phyloP scores from a whole-genome alignment of 2,113 vertebrate species.

The Empidonax traillii region DNA sequence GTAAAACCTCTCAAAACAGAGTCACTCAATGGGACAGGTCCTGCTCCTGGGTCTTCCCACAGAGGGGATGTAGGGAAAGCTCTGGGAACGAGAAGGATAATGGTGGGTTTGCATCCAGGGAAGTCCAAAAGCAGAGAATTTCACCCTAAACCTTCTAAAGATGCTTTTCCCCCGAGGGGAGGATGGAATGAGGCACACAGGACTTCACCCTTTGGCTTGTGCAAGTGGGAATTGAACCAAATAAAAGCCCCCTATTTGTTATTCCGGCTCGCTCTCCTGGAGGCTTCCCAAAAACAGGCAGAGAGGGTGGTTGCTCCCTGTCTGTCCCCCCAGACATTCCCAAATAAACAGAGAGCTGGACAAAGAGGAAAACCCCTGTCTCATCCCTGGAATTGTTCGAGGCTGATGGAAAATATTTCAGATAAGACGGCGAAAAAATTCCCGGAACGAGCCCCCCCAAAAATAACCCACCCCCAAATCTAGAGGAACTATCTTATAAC shows the following conservation, averaged over 20 bases:
- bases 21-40: slow-evolving; percentile 4
- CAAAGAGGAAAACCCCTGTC: neutral
- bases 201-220: neutral
- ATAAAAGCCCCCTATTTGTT: neutral
- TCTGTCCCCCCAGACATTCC: neutral
- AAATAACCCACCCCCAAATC: neutral
- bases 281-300: neutral
- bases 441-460: neutral
- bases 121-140: neutral
- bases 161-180: neutral
- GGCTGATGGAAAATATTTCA: neutral
- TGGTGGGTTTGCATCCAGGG: neutral
- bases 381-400: neutral
- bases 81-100: neutral
- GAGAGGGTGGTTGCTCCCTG: neutral
- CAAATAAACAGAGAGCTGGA: neutral
- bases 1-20: slow-evolving; percentile 15
- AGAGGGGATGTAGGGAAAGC: neutral
- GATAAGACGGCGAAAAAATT: neutral
- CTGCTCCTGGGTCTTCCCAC: neutral
- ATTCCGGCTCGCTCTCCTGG: neutral
- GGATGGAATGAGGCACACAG: neutral
- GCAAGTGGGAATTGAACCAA: neutral
- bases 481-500: neutral
- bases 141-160: neutral